Evolutionary conservation across 2,113 vertebrate genomes (phyloP).

Genomic region (Trichomycterus rosablanca): DNA sequence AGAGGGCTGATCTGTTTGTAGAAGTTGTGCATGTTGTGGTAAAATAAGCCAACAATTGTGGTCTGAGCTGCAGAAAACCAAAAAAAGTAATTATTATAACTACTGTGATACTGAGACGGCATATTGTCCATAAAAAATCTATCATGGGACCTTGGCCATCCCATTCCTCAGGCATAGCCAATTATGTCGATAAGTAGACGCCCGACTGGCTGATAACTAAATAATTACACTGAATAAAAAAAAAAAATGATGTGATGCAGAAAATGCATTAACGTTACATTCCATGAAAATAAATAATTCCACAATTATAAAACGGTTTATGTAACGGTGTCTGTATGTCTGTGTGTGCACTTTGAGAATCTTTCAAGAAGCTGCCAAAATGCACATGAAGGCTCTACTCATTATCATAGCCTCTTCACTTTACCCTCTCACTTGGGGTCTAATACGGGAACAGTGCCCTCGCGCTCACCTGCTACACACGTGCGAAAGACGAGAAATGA

Average conservation of each 20-base stretch:
- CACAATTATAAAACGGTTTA: too few species aligned
- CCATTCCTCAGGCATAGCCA: too few species aligned
- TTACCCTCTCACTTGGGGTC: slow-evolving; percentile 47
- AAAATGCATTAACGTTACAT: too few species aligned
- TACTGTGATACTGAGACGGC: too few species aligned
- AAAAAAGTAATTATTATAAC: too few species aligned
- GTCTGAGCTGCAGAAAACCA: slow-evolving; percentile 73
- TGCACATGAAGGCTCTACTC: slow-evolving; percentile 52
- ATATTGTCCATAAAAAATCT: too few species aligned
- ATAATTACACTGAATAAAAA: neutral
- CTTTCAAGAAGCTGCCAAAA: slow-evolving; percentile 53
- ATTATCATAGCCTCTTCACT: slow-evolving; percentile 59
- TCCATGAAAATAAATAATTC: too few species aligned
- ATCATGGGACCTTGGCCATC: too few species aligned
- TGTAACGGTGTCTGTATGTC: too few species aligned
- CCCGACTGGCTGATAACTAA: too few species aligned
- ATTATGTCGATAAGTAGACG: too few species aligned
- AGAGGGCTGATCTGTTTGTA: slow-evolving; percentile 76
- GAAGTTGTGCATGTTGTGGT: slow-evolving; percentile 83
- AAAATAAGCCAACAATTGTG: slow-evolving; percentile 86
- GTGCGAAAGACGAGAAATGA: slow-evolving; percentile 14
- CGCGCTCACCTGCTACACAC: slow-evolving; percentile 51
- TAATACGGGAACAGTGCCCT: slow-evolving; percentile 50
- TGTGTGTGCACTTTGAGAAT: slow-evolving; percentile 47
- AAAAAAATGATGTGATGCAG: too few species aligned